Percentiles rank a stretch among this genome's conserved stretches.
Evolutionary conservation across 2,113 vertebrate species (phyloP).

Genomic region (Sylvilagus bachmani): DNA sequence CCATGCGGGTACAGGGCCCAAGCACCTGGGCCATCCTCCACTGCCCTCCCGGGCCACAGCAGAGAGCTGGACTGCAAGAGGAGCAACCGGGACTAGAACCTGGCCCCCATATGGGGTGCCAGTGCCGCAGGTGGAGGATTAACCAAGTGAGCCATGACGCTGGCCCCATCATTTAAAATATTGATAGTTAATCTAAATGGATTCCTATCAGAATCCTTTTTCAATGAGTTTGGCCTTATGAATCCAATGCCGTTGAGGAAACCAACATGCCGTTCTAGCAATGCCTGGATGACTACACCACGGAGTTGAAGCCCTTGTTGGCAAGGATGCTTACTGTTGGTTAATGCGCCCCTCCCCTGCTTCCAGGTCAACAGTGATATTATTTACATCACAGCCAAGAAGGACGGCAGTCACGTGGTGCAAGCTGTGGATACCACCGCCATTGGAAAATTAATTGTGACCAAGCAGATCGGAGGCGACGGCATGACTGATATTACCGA

Average conservation of each 20-base stretch:
- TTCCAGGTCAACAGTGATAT: constrained; percentile 96
- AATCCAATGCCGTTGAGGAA: neutral
- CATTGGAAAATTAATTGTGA: constrained; percentile 93
- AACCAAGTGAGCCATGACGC: too few species aligned
- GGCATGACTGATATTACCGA: constrained; percentile 91
- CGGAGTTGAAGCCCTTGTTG: neutral
- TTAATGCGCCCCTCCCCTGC: constrained; percentile 57
- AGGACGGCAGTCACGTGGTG: constrained; percentile 90
- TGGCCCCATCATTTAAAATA: neutral
- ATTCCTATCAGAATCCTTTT: neutral
- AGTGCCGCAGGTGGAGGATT: too few species aligned
- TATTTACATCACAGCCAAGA: constrained; percentile 91
- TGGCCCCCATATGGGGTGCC: too few species aligned
- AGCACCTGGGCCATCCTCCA: too few species aligned
- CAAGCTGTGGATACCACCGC: constrained; percentile 90
- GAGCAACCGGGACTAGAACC: too few species aligned
- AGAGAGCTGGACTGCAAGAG: too few species aligned
- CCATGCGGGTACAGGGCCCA: too few species aligned
- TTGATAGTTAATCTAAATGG: neutral
- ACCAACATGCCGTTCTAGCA: neutral
- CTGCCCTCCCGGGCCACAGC: too few species aligned
- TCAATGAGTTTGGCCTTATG: neutral
- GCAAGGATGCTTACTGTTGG: neutral
- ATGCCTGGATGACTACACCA: rapidly evolving
- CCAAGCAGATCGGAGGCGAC: constrained; percentile 91